Evolutionary conservation across 2,888 invertebrate genomes (phyloP).

Genomic region (Morpho deidamia): DNA sequence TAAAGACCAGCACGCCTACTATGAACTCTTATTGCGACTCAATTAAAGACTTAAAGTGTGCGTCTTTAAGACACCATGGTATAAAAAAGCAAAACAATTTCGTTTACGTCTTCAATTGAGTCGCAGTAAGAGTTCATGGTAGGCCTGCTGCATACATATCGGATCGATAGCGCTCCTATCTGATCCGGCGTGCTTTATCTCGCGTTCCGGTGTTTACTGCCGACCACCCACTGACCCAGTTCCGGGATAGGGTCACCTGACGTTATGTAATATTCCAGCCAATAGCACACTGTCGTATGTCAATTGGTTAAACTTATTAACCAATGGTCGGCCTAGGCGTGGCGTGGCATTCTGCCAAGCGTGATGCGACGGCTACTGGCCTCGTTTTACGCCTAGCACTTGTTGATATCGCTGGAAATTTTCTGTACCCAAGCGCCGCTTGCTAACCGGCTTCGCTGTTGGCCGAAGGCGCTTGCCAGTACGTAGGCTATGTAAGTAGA

Average conservation of each 20-base stretch:
- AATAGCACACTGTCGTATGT: slow-evolving; percentile 64
- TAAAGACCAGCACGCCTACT: slow-evolving; percentile 6
- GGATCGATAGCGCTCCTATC: slow-evolving; percentile 19
- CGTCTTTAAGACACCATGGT: too few species aligned
- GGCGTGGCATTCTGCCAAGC: slow-evolving; percentile 72
- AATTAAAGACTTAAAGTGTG: too few species aligned
- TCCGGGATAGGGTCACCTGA: slow-evolving; percentile 53
- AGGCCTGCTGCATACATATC: too few species aligned
- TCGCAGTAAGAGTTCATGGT: too few species aligned
- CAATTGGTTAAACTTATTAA: slow-evolving; percentile 77
- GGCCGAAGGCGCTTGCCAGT: slow-evolving; percentile 16
- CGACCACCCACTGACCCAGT: slow-evolving; percentile 49
- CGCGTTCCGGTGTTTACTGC: slow-evolving; percentile 17
- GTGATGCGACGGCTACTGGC: slow-evolving; percentile 39
- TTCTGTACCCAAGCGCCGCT: slow-evolving; percentile 26
- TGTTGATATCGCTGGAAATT: slow-evolving; percentile 51
- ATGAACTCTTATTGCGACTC: too few species aligned
- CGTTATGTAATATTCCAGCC: slow-evolving; percentile 50
- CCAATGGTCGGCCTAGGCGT: slow-evolving; percentile 75
- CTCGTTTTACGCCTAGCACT: slow-evolving; percentile 62
- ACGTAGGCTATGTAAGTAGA: background rate
- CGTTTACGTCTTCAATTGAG: too few species aligned
- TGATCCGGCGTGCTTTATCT: slow-evolving; percentile 23
- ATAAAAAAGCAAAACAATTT: too few species aligned
- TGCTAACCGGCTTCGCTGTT: slow-evolving; percentile 14